Percentiles rank a stretch among this genome's conserved stretches.
phyloP scores from a whole-genome alignment of 2,113 vertebrate genomes.

The Anser cygnoides region DNA sequence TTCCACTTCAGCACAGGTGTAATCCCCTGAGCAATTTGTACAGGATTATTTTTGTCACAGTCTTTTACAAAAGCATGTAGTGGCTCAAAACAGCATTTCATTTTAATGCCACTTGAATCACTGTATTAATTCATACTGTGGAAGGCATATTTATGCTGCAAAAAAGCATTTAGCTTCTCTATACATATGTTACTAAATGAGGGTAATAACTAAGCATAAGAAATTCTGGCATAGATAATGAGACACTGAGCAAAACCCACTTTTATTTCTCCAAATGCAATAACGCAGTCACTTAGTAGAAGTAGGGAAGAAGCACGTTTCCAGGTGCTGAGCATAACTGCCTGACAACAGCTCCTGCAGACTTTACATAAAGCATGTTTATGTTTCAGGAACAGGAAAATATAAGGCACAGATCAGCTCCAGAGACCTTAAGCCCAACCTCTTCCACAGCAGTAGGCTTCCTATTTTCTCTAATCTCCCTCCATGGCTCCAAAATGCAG shows the following conservation, averaged over 20 bases:
- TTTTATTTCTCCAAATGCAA: neutral
- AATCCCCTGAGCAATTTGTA: neutral
- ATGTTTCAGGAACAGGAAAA: neutral
- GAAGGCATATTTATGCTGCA: neutral
- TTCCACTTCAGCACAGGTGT: neutral
- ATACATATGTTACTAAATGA: neutral
- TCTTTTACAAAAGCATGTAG: neutral
- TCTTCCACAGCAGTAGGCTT: neutral
- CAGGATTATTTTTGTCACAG: neutral
- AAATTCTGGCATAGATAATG: neutral
- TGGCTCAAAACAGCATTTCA: neutral
- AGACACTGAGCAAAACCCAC: neutral
- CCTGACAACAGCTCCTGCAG: neutral
- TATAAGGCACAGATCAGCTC: neutral
- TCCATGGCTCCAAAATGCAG: fast-evolving
- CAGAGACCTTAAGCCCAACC: neutral
- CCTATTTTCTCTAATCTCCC: neutral
- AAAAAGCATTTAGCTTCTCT: neutral
- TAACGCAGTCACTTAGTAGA: neutral
- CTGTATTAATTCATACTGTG: neutral
- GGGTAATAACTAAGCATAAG: neutral
- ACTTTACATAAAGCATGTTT: neutral
- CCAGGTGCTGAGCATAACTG: neutral
- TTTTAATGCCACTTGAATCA: neutral
- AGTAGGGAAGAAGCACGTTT: neutral